phyloP scores from a whole-genome alignment of 2,888 invertebrate species.

The Aromia moschata region DNA sequence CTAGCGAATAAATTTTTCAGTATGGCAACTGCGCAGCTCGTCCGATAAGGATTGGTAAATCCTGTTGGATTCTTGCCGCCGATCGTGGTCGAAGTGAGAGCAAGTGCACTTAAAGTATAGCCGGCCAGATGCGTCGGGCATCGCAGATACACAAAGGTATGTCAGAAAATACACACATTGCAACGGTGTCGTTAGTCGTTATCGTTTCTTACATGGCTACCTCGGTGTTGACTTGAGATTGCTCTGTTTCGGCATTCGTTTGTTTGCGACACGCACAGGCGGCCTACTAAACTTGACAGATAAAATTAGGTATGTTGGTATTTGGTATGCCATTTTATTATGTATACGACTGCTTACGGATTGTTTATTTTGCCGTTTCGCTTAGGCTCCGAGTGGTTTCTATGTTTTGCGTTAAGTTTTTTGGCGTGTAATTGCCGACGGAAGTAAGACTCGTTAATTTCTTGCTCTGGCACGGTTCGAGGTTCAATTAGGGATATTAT shows the following conservation, averaged over 20 bases:
- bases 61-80: conserved; percentile 44
- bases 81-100: conserved; percentile 45
- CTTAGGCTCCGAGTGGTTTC: conserved; percentile 6
- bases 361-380: conserved; percentile 23
- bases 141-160: conserved; percentile 69
- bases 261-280: background rate
- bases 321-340: conserved; percentile 24
- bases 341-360: conserved; percentile 12
- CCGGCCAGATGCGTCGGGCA: conserved; percentile 67
- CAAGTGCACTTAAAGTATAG: conserved; percentile 38
- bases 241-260: conserved; percentile 7
- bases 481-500: background rate
- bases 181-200: conserved; percentile 23
- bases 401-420: conserved; percentile 14
- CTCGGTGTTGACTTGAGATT: conserved; percentile 7
- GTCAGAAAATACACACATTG: conserved; percentile 40
- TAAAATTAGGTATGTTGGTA: conserved; percentile 26
- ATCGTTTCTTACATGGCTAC: conserved; percentile 23
- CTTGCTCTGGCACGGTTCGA: background rate
- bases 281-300: conserved; percentile 23
- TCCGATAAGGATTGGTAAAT: conserved; percentile 36
- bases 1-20: background rate
- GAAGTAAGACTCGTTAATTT: conserved; percentile 10
- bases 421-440: conserved; percentile 20
- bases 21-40: conserved; percentile 21